These are phyloP conservation scores for Ceyx cyanopectus DNA, from an alignment of 2,113 vertebrate species.

Conservation along the genomic window DNA sequence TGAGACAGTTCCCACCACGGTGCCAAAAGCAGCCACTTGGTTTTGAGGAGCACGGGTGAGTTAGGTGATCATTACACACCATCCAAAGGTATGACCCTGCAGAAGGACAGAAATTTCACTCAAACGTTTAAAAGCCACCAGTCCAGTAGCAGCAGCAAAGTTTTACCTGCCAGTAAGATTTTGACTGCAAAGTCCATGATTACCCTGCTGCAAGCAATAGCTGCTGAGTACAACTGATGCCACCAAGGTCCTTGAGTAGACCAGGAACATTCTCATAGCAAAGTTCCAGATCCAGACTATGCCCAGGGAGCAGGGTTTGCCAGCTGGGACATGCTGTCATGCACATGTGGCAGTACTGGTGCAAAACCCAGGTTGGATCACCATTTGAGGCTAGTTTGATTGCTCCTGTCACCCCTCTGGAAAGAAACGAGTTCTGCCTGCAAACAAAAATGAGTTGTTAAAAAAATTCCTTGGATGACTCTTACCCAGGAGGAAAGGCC, in stretches of 20 bases:
- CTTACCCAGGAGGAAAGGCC: not conserved
- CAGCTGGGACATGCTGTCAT: accelerated
- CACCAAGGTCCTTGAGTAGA: not conserved
- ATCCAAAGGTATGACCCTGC: not conserved
- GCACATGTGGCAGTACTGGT: accelerated
- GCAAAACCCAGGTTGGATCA: not conserved
- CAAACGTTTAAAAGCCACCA: not conserved
- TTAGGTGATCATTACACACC: accelerated
- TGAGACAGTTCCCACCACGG: not conserved
- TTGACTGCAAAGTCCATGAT: accelerated
- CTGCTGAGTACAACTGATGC: not conserved
- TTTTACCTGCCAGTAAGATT: not conserved
- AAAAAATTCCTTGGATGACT: not conserved
- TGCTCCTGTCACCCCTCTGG: not conserved
- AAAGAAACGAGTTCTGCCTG: accelerated
- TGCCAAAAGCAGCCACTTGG: too few relatives aligned
- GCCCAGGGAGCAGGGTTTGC: not conserved
- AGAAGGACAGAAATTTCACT: not conserved
- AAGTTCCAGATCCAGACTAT: not conserved
- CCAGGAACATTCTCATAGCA: accelerated
- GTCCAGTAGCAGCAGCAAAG: not conserved
- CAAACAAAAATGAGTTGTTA: not conserved
- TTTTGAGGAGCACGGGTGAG: not conserved
- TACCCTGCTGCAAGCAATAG: accelerated
- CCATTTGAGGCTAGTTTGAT: accelerated